Base-by-base conservation (phyloP, 37 sponge, comb jelly and placozoan species). In the Beroe forskalii region DNA sequence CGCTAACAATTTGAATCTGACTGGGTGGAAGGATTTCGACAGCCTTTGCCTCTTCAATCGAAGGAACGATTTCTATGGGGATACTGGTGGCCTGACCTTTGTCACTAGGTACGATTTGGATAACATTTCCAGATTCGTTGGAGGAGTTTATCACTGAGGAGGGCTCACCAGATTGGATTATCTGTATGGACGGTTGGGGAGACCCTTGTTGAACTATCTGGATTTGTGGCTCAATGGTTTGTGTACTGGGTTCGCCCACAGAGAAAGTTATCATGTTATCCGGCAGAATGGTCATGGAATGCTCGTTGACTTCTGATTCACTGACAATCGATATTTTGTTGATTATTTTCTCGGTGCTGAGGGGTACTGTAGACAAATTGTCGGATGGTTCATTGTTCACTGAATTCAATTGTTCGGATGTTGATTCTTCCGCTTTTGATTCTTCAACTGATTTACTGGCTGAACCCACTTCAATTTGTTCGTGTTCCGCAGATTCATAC, bases 281-380 rank as follows among this genome's bases (percentile, higher is more conserved):
- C 6, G 72, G 72, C 2, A 69, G 72, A 36, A 69, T 69, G 37
- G 38, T 69, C 72, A 69, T 69, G 35, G 72, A 36, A 3, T 28
- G 17, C 20, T 35, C 38, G 72, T 17, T 35, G 38, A 35, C 38
- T 12, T 69, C 72, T 32, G 38, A 36, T 35, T 69, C 72, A 3
- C 37, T 33, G 3, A 69, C 72, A 20, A 69, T 69, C 32, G 72
- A 69, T 33, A 69, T 69, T 27, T 64, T 64, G 72, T 28, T 69
- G 9, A 69, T 9, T 19, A 32, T 36, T 35, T 27, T 36, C 72
- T 12, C 38, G 72, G 72, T 27, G n/a, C n/a, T n/a, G n/a, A n/a
- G n/a, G n/a, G n/a, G n/a, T 32, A 27, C 39, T 6, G 72, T 32
- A 19, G 32, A 36, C 1, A 20, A 19, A 4, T 32, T 27, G n/a